phyloP scores from a whole-genome alignment of 2,888 invertebrate species.

The Cinara cedri region DNA sequence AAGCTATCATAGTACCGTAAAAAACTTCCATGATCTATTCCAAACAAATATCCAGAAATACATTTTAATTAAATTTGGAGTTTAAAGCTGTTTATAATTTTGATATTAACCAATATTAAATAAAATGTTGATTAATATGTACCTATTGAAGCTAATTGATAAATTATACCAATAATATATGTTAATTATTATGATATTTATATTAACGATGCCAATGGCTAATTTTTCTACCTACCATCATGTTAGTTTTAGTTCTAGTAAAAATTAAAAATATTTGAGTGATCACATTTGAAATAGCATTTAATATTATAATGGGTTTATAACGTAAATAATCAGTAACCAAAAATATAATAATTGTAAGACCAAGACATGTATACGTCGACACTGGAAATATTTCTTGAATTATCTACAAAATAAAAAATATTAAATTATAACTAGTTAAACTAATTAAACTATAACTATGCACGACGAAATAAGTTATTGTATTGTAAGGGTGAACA shows the following conservation, averaged over 20 bases:
- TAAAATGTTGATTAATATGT: too few species aligned
- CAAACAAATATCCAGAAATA: slow-evolving; percentile 18
- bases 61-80: too few species aligned
- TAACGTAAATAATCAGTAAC: slow-evolving; percentile 83
- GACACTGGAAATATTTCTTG: slow-evolving; percentile 84
- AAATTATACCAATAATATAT: too few species aligned
- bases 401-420: slow-evolving; percentile 65
- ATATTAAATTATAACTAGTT: slow-evolving; percentile 2
- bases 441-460: too few species aligned
- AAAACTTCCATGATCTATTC: slow-evolving; percentile 63
- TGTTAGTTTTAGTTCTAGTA: slow-evolving; percentile 65
- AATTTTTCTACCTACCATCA: slow-evolving; percentile 55
- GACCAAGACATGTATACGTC: slow-evolving; percentile 81
- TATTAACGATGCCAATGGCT: too few species aligned
- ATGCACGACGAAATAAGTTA: too few species aligned
- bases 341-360: slow-evolving; percentile 77
- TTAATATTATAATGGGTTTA: slow-evolving; percentile 83
- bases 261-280: slow-evolving; percentile 78
- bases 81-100: too few species aligned
- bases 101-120: too few species aligned
- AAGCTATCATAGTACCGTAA: slow-evolving; percentile 65
- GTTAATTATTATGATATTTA: too few species aligned
- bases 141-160: too few species aligned
- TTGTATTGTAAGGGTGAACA: too few species aligned
- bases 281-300: slow-evolving; percentile 74